Evolutionary conservation across 2,888 invertebrate genomes (phyloP), one percentile per base, ranked within the genome.

Genomic region (Eilema sororculum): DNA sequence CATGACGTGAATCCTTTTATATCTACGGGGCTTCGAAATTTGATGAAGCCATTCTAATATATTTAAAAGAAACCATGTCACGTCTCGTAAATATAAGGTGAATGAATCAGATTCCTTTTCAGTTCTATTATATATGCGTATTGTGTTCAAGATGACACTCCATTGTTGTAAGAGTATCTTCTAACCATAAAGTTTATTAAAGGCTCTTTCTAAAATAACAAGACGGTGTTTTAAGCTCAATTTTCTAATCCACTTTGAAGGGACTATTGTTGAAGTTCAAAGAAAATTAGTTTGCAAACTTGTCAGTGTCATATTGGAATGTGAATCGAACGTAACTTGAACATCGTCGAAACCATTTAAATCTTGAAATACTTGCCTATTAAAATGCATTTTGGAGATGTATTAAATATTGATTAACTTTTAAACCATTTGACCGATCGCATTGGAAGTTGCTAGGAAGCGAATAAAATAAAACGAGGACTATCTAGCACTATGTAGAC

Each of bases 51-150:
- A 16, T 73, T 74, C 62, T n/a, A 71, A 58, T 71, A 65, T 65
- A 69, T 72, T 66, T 56, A 73, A 67, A 63, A 68, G 30, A 75
- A 73, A 67, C 74, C 72, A 76, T 76, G 74, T 76, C 75, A 77
- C 77, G 69, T 72, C 76, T 78, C 81, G 75, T 74, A 72, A 77
- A 71, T 77, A 81, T 76, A 71, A 73, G 69, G 76, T 72, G 73
- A 77, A 76, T 87, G 84, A 87, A 82, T 87, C 87, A 86, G 71
- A 73, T 75, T 78, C 80, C 85, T 85, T 84, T 71, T 76, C 71
- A 80, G 87, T 87, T 88, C 84, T 78, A 80, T 87, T 88, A 84
- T 78, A 80, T 80, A 75, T 79, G 82, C 81, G 81, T 83, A 78
- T 82, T 81, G 82, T 83, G 82, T 86, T 80, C 79, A 78, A 83